Percentiles rank a stretch among this genome's conserved stretches.
Evolutionary conservation across 92 coral and sea anemone species (phyloP).

Genomic region (Parazoanthus swiftii): DNA sequence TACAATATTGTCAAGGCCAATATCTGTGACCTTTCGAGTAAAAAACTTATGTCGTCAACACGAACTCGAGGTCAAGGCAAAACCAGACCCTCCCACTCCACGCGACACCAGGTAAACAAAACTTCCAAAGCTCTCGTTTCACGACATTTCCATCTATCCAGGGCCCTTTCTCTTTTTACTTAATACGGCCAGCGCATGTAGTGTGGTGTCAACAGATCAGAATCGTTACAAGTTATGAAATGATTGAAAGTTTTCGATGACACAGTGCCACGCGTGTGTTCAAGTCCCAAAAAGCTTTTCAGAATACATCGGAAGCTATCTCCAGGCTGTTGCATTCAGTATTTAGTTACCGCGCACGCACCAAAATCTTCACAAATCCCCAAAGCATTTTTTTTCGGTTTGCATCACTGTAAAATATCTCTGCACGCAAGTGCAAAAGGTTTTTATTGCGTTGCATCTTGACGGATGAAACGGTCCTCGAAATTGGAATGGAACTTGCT

Average conservation of each 20-base stretch:
- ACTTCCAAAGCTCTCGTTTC: not conserved
- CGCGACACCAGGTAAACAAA: not conserved
- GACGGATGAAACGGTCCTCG: not conserved
- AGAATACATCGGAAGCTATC: too few relatives aligned
- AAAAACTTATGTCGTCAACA: not conserved
- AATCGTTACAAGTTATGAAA: not conserved
- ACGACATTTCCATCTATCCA: not conserved
- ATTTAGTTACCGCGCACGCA: too few relatives aligned
- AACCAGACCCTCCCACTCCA: not conserved
- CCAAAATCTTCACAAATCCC: too few relatives aligned
- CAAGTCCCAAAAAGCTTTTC: too few relatives aligned
- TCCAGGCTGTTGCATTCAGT: too few relatives aligned
- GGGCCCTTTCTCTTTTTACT: not conserved
- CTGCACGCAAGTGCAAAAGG: too few relatives aligned
- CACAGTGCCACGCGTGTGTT: too few relatives aligned
- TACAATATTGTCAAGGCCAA: not conserved
- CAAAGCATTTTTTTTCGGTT: too few relatives aligned
- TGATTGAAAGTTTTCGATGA: too few relatives aligned
- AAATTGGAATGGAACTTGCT: not conserved
- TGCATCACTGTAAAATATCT: too few relatives aligned
- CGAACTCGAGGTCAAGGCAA: conserved; percentile 17
- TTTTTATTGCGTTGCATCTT: too few relatives aligned
- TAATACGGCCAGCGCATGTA: not conserved
- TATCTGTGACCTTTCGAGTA: conserved; percentile 22
- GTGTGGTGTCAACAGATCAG: not conserved